Evolutionary conservation across 2,888 invertebrate genomes (phyloP).

Genomic region (Aphidoletes aphidimyza): DNA sequence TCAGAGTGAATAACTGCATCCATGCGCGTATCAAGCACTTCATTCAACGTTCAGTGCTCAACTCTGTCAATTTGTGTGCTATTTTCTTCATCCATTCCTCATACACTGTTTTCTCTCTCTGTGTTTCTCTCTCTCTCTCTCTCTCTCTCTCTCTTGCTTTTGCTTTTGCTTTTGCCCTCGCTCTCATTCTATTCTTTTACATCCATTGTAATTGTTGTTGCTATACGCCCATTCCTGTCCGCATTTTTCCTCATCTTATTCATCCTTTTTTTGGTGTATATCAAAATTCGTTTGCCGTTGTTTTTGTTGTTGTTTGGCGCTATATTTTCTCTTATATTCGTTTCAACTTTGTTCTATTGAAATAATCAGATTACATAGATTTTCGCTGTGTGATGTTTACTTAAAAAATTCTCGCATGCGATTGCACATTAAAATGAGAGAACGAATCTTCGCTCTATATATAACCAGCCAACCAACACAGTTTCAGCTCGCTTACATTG

Average conservation of each 20-base stretch:
- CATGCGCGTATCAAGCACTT: slow-evolving; percentile 17
- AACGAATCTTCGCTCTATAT: background rate
- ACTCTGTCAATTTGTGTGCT: background rate
- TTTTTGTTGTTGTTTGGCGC: background rate
- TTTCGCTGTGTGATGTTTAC: background rate
- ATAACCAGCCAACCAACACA: too few species aligned
- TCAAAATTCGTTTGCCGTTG: background rate
- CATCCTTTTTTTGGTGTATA: background rate
- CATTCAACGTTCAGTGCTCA: background rate
- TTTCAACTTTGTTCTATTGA: slow-evolving; percentile 49
- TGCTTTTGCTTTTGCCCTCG: background rate
- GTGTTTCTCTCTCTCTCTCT: too few species aligned
- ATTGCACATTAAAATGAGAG: background rate
- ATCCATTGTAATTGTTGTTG: background rate
- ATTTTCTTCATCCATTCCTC: slow-evolving; percentile 15
- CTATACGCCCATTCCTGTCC: background rate
- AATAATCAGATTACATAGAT: slow-evolving; percentile 43
- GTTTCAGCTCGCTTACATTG: too few species aligned
- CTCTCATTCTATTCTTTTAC: background rate
- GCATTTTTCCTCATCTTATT: background rate
- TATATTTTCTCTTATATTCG: background rate
- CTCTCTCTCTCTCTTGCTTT: too few species aligned
- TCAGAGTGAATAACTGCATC: slow-evolving; percentile 32
- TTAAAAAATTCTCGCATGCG: background rate
- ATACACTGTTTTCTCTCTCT: background rate